Evolutionary conservation across 2,113 vertebrate species (phyloP), one percentile per base, ranked within the genome.

Genomic region (Phodopus roborovskii): DNA sequence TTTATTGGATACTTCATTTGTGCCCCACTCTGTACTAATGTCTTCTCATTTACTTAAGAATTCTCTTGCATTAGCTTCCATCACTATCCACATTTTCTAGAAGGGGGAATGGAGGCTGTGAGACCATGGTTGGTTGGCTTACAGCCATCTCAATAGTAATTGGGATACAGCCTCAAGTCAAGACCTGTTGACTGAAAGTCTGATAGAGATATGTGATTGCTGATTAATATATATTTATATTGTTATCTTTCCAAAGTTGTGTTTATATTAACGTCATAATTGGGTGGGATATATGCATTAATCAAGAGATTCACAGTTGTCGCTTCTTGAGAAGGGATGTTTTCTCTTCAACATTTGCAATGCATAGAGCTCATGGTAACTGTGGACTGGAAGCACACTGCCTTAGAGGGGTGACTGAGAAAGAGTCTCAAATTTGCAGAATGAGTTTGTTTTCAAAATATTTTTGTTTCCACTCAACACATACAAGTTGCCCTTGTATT

Each of bases 251-350:
- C 88, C 68, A 53, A 95, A 94, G 94, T 93, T 33, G 30, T 97
- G 90, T 97, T 97, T 97, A 92, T 90, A 97, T 94, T 97, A 96
- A 93, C 88, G 96, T 93, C 84, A 50, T 95, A 97, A 96, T 88
- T 94, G 92, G 39, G 64, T 78, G n/a, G 75, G 92, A 94, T 92
- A 88, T 92, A 88, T 88, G 92, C 78, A 92, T 94, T 68, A 94
- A 92, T 96, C 64, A 92, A 60, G 89, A 96, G 60, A 90, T 92
- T 48, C 64, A 42, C 75, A 36, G 45, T 87, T 92, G 71, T 94
- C 50, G 77, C 84, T 74, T 68, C 92, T 92, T 81, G 45, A 84
- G 56, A 94, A 94, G 39, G 20, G 93, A 92, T 42, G 33, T 50
- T 24, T 15, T 95, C 95, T 94, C 93, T 56, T 87, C 88, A 75